Base-by-base conservation (phyloP, 1,140 invertebrate species). In the Propsilocerus akamusi region DNA sequence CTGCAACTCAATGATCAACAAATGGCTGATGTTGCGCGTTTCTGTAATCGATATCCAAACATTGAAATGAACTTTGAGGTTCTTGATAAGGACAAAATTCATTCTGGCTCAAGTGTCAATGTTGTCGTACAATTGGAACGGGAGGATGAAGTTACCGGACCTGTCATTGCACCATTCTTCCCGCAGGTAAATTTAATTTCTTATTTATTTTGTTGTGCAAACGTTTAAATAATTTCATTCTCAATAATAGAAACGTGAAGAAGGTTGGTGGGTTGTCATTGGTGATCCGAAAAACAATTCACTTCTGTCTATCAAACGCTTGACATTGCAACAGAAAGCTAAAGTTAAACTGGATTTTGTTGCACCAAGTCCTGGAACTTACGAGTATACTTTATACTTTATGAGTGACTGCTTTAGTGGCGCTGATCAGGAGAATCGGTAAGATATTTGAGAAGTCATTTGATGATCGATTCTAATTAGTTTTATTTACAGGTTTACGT, bases 211-310 rank as follows among this genome's bases (percentile, higher is more conserved):
- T 47, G 12, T 25, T 47, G 51, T 48, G 7, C 20, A 41, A 34
- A 12, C 51, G 32, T 12, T 49, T 23, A 17, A 46, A 52, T 47
- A n/a, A 20, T 52, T 26, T 47, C 34, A 37, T 50, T 52, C 26
- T 48, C 34, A 56, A 53, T 56, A 68, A 22, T 70, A 89, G 76
- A 96, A 96, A 80, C 81, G 94, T 46, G 96, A 99, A 67, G 96
- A 99, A 72, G 93, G 94, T 30, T 99, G 97, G 96, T 99, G 97
- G 95, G 86, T 99, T 5, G 94, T 99, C 14, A 93, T 99, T 59
- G 95, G 96, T 1, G 95, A 98, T 67, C 86, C 91, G 0, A 91
- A 89, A 60, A 77, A 75, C 2, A 99, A 99, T 68, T 91, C 90
- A 0, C 68, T 99, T 12, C 73, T 98, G 1, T 97, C 92, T 3